These are phyloP conservation scores for Pseudonaja textilis DNA, from an alignment of 2,113 vertebrate genomes.

Conservation along the genomic window DNA sequence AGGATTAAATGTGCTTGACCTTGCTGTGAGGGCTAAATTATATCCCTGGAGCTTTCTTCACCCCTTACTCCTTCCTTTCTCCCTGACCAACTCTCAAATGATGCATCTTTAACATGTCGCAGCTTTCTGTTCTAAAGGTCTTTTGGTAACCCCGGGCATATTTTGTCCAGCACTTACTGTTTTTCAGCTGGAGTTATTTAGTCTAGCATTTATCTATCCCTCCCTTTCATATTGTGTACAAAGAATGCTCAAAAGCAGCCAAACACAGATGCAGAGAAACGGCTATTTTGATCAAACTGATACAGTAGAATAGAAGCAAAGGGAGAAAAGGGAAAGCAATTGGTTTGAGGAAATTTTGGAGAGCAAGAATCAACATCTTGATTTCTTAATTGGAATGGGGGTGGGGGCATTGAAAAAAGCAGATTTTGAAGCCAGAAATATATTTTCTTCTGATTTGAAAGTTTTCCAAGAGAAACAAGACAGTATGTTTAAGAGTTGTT, in stretches of 20 bases:
- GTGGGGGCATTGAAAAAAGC: background rate
- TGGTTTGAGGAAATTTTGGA: conserved; percentile 27
- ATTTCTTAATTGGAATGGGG: background rate
- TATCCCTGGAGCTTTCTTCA: conserved; percentile 47
- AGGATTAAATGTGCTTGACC: conserved; percentile 69
- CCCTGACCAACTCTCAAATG: conserved; percentile 55
- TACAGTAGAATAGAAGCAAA: conserved; percentile 43
- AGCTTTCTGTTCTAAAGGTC: conserved; percentile 63
- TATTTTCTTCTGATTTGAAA: conserved; percentile 10
- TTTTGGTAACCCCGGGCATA: conserved; percentile 62
- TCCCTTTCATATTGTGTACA: conserved; percentile 56
- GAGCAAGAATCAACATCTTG: conserved; percentile 21
- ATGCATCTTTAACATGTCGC: conserved; percentile 64
- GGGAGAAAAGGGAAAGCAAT: conserved; percentile 47
- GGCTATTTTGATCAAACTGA: conserved; percentile 45
- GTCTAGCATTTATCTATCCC: conserved; percentile 58
- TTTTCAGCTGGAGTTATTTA: conserved; percentile 64
- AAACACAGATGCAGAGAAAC: conserved; percentile 51
- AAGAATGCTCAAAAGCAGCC: conserved; percentile 28
- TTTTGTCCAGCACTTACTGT: conserved; percentile 63
- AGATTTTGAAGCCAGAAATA: conserved; percentile 34
- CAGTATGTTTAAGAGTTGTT: background rate
- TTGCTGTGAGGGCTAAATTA: conserved; percentile 67
- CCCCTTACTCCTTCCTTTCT: conserved; percentile 21
- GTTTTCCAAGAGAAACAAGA: background rate